Evolutionary conservation across 2,797 vertebrate species (phyloP), one percentile per base, ranked within the genome.

Genomic region (Acestrorhynchus altus): DNA sequence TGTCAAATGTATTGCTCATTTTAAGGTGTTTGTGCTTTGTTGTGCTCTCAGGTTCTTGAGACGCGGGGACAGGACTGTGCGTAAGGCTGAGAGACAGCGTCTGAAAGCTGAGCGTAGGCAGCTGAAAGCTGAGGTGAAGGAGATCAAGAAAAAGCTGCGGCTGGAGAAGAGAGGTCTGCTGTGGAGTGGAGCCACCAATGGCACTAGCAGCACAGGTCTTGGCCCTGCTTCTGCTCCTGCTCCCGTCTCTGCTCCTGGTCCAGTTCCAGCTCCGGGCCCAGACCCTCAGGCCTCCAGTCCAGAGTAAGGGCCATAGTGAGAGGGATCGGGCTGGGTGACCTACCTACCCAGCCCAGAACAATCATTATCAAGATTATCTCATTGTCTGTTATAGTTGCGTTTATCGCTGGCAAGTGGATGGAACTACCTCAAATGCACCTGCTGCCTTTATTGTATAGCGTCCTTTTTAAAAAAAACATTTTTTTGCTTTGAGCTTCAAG

Each of bases 61-160:
- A 72, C 96, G 96, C 88, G 95, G 96, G 89, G 97, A 99, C 92
- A 94, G 96, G 91, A 96, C 95, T 75, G 96, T 98, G 83, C 93
- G 97, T 90, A 98, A 98, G 90, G 96, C 97, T 22, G 98, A 99
- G 89, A 96, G 98, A 76, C 97, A 98, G 87, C 95, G 96, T 65
- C 91, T 99, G 86, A 93, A 97, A 91, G 96, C 97, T 67, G 98
- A 99, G 91, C 95, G 98, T 90, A 94, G 96, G 82, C 98, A 98
- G 89, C 93, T 97, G 24, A 97, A 98, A 90, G 97, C 96, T 44
- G 98, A 98, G 86, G 96, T 98, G 84, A 95, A 97, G 87, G 97
- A 99, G 92, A 96, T 98, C 84, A 98, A 98, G 92, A 98, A 96
- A 90, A 98, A 98, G 91, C 94, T 99, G 68, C 95, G 97, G 88